Evolutionary conservation across 2,888 invertebrate genomes (phyloP).

Genomic region (Phalangium opilio): DNA sequence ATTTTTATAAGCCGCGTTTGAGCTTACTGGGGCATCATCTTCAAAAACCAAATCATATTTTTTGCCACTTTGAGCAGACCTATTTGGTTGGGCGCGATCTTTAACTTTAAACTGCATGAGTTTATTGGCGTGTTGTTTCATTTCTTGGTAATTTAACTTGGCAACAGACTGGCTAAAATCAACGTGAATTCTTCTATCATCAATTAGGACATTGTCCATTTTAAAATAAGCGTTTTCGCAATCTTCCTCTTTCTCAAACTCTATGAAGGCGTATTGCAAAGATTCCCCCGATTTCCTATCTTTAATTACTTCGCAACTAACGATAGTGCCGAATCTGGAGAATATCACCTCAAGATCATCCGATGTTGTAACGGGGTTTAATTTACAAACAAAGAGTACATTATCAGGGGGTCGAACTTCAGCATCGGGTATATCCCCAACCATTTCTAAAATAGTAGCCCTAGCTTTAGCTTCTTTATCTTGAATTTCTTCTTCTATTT

Average conservation of each 20-base stretch:
- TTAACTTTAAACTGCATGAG: no score
- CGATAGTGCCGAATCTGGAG: slow-evolving; percentile 83
- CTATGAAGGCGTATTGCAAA: slow-evolving; percentile 96
- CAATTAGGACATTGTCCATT: slow-evolving; percentile 99
- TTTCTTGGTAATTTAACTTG: slow-evolving; percentile 50
- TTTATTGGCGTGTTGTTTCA: no score
- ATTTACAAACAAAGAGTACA: slow-evolving; percentile 95
- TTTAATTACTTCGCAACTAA: slow-evolving; percentile 83
- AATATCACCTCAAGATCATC: slow-evolving; percentile 97
- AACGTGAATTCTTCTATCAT: slow-evolving; percentile 95
- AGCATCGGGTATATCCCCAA: slow-evolving; percentile 92
- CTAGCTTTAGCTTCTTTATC: slow-evolving; percentile 88
- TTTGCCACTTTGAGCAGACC: no score
- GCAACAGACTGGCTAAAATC: slow-evolving; percentile 99
- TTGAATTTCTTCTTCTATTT: slow-evolving; percentile 71
- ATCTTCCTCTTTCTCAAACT: slow-evolving; percentile 59
- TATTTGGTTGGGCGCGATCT: no score
- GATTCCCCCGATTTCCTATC: slow-evolving; percentile 86
- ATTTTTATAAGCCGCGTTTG: no score
- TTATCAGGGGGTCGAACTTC: slow-evolving; percentile 98
- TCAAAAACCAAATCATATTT: no score
- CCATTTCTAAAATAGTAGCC: slow-evolving; percentile 94
- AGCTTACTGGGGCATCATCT: no score
- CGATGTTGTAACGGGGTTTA: slow-evolving; percentile 94
- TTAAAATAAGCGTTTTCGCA: slow-evolving; percentile 98